Percentiles rank a stretch among this genome's conserved stretches.
phyloP scores from a whole-genome alignment of 2,797 vertebrate genomes.

The Craterocephalus amniculus region DNA sequence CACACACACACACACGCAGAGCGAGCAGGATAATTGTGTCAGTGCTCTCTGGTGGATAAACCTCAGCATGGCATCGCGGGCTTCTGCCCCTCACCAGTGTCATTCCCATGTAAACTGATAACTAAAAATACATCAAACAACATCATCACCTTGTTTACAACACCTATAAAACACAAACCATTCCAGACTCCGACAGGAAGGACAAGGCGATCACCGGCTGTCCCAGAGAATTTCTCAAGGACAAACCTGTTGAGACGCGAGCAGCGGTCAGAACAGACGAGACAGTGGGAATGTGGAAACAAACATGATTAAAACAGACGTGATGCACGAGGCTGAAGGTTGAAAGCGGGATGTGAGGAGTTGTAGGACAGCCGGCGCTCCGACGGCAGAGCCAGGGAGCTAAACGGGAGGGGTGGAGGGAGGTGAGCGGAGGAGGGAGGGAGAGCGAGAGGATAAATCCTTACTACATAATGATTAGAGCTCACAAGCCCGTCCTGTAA shows the following conservation, averaged over 20 bases:
- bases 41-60: slow-evolving; percentile 37
- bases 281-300: too few relatives aligned
- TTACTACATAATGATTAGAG: slow-evolving; percentile 85
- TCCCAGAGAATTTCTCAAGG: slow-evolving; percentile 68
- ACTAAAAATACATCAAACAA: neutral
- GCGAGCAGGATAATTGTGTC: slow-evolving; percentile 5
- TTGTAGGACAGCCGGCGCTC: slow-evolving; percentile 52
- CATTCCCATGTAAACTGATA: neutral
- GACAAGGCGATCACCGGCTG: slow-evolving; percentile 15
- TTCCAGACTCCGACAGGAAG: too few relatives aligned
- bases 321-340: slow-evolving; percentile 6
- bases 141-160: neutral
- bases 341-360: slow-evolving; percentile 50
- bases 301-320: slow-evolving; percentile 8
- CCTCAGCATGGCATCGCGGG: neutral
- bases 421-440: slow-evolving; percentile 49
- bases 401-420: slow-evolving; percentile 53
- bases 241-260: slow-evolving; percentile 73
- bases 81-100: neutral
- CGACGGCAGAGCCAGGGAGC: slow-evolving; percentile 56
- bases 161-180: slow-evolving; percentile 1
- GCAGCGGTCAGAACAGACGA: slow-evolving; percentile 24
- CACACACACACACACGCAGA: too few relatives aligned
- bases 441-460: slow-evolving; percentile 82
- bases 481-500: slow-evolving; percentile 84